phyloP scores from a whole-genome alignment of 2,113 vertebrate species.

The Saccopteryx leptura region DNA sequence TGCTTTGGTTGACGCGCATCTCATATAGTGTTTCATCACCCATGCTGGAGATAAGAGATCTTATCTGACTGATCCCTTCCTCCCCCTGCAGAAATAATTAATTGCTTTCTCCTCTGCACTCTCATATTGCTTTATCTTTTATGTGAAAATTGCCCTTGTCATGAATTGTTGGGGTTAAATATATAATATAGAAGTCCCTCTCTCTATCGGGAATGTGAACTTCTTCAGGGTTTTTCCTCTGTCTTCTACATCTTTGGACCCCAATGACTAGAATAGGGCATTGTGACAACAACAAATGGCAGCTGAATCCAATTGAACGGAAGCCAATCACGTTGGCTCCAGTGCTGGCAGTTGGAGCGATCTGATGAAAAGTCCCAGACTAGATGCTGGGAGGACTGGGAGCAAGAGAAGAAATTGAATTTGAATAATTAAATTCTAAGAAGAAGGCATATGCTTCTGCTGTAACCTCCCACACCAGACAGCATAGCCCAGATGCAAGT shows the following conservation, averaged over 20 bases:
- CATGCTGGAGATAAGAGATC: neutral
- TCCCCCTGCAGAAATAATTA: slow-evolving; percentile 31
- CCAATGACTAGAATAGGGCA: neutral
- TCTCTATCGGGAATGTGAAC: neutral
- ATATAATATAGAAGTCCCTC: neutral
- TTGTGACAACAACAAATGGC: neutral
- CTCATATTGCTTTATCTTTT: slow-evolving; percentile 32
- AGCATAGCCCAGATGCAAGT: slow-evolving; percentile 68
- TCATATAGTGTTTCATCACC: neutral
- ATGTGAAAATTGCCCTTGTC: slow-evolving; percentile 42
- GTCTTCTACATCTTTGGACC: neutral
- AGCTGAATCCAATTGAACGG: neutral
- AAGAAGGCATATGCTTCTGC: slow-evolving; percentile 72
- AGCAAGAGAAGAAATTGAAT: slow-evolving; percentile 60
- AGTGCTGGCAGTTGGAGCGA: slow-evolving; percentile 54
- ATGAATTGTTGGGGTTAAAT: slow-evolving; percentile 26
- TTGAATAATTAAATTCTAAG: slow-evolving; percentile 84
- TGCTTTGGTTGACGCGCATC: neutral
- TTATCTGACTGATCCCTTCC: neutral
- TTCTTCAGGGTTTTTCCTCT: neutral
- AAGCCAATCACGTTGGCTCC: slow-evolving; percentile 53
- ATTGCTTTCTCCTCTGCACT: slow-evolving; percentile 50
- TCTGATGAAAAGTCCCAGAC: slow-evolving; percentile 68
- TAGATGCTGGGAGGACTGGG: slow-evolving; percentile 67
- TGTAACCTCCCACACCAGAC: slow-evolving; percentile 72